Evolutionary conservation across 2,797 vertebrate species (phyloP), one percentile per base, ranked within the genome.

Genomic region (Channallabes apus): DNA sequence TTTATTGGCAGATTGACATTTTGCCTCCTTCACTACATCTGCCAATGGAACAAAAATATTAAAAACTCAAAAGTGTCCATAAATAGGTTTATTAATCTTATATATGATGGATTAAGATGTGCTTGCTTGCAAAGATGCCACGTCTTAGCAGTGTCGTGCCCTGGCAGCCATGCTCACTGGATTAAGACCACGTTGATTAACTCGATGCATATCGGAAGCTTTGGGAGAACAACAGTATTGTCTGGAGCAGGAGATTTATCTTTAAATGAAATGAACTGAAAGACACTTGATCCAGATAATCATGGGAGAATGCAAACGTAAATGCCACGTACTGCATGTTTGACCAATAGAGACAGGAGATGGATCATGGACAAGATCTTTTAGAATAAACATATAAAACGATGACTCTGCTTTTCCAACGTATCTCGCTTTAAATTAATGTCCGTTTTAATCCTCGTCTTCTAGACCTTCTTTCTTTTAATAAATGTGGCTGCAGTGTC

Each of bases 381-480:
- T 51, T 29, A 51, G 38, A 51, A 80, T 80, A 80, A 80, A 51
- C 61, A 29, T 65, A 9, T n/a, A 38, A 78, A 78, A 9, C 76
- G 7, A 15, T 38, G 32, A 5, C 4, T 76, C 46, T 29, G 46
- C n/a, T 9, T 54, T 29, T 75, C 72, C n/a, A 29, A 38, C 35
- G 2, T 7, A 73, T 3, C 58, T 61, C 4, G 22, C 35, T 24
- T 78, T 7, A 15, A 24, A 78, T 6, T 18, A 24, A 38, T 24
- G 56, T 38, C 56, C 38, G 29, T 61, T 38, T 78, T 41, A 41
- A 64, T 18, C 59, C 11, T 80, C 17, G 41, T n/a, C 2, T 2
- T 79, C 77, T 35, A 62, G 6, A 9, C 0, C 62, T 32, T 6
- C 56, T 78, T 15, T 27, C 29, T 18, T 41, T 18, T 17, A 62